Base-by-base conservation (phyloP, 2,888 invertebrate species). In the Protophormia terraenovae region DNA sequence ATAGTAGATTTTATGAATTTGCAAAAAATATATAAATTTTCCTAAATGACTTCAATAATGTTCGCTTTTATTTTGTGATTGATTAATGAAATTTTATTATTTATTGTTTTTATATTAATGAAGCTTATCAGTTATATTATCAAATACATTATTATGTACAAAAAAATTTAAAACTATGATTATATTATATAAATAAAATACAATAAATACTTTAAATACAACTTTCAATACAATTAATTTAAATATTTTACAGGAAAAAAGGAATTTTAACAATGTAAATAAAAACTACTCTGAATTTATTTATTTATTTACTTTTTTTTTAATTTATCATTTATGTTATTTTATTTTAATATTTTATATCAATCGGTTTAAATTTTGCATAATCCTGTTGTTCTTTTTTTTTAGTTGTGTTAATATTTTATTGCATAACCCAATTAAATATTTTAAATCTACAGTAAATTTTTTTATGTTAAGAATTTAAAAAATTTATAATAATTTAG, bases 191-290 rank as follows among this genome's bases (percentile, higher is more conserved):
- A 64, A 53, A 72, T 64, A 16, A 69, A 78, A 53, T 58, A 58
- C n/a, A 12, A 60, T 60, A 58, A 79, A 45, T 67, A 73, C 10
- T 77, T 50, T 22, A 12, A 27, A 38, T 67, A 45, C 47, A 41
- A 24, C 10, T 66, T 41, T 41, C 16, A 66, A 55, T 76, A 82
- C 69, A 82, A 41, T 71, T 19, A 53, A 69, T 41, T 45, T 62
- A 58, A 64, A 64, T 76, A 71, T 71, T 83, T 83, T 83, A 77
- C 76, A 77, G 19, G 29, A 62, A 71, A 64, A 71, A 53, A 3
- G 14, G 45, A 73, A 35, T 35, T 41, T 71, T 71, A 83, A 83
- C 76, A 83, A 71, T 58, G 35, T 7, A 41, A 69, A 79, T 47
- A 19, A 50, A 50, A 50, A 10, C 19, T 35, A 62, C 29, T 53